Base-by-base conservation (phyloP, 2,888 invertebrate species). In the Mesoligia furuncula region DNA sequence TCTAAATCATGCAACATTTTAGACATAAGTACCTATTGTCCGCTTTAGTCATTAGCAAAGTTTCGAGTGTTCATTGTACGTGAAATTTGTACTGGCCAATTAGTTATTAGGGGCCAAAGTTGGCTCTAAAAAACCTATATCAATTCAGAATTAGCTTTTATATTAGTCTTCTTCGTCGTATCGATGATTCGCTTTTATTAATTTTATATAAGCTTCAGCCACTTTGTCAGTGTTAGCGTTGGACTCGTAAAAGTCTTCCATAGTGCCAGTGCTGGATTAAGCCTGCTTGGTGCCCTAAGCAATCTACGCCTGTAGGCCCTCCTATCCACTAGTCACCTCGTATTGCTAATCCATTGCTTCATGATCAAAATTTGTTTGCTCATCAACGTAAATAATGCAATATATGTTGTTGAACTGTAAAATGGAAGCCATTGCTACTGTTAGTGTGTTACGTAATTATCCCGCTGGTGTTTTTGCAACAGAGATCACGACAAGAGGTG, bases 31-130 rank as follows among this genome's bases (percentile, higher is more conserved):
- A 75, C 75, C 17, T 48, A 57, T n/a, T 76, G 66, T 61, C 79
- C 79, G 74, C 75, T 86, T 80, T 74, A 72, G 77, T 80, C 75
- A 86, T 86, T 87, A 87, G 72, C 74, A 73, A 87, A 86, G 78
- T 86, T 83, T 59, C 24, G 39, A 79, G 73, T 77, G 74, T 67
- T 78, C 66, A 67, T 70, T 79, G 70, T 75, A 76, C 77, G 75
- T 73, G 73, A 77, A 81, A 75, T 82, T 81, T 72, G 65, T 62
- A 73, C 78, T 75, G 69, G 36, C 82, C 85, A 87, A 82, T 86
- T 82, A 79, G 85, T 76, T 76, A 79, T 72, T 75, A 78, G 81
- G 79, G 48, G 61, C 31, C 36, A 73, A 75, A 81, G 74, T 73
- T 77, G 59, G 36, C 17, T 39, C 17, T 39, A 31, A 48, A 59